These are phyloP conservation scores for Lepidocyrtinus sp. DNA, from an alignment of 2,888 invertebrate genomes.

Conservation along the genomic window DNA sequence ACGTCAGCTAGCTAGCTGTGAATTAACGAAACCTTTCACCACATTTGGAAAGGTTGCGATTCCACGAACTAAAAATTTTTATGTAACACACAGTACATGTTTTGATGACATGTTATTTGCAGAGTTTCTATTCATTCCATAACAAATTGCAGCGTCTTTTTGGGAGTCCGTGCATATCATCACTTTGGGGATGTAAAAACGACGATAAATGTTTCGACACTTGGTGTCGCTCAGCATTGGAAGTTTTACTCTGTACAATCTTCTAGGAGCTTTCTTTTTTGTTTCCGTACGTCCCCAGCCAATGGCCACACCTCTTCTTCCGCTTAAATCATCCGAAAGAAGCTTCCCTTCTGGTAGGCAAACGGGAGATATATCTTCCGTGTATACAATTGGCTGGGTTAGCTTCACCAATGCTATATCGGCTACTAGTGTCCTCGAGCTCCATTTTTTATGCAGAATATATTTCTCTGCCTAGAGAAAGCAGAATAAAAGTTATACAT, in stretches of 20 bases:
- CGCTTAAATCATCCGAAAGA: slow-evolving; percentile 61
- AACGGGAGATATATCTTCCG: slow-evolving; percentile 67
- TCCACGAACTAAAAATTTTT: not conserved
- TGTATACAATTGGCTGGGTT: slow-evolving; percentile 64
- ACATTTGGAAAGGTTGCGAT: not conserved
- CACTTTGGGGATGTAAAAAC: slow-evolving; percentile 65
- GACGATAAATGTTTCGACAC: slow-evolving; percentile 61
- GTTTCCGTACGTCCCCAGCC: slow-evolving; percentile 68
- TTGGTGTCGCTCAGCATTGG: slow-evolving; percentile 63
- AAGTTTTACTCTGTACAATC: slow-evolving; percentile 64
- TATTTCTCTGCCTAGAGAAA: slow-evolving; percentile 68
- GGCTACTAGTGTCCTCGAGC: slow-evolving; percentile 61
- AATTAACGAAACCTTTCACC: not conserved
- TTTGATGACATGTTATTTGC: not conserved
- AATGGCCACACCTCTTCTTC: slow-evolving; percentile 65
- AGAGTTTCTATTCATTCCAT: slow-evolving; percentile 63
- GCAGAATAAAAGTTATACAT: slow-evolving; percentile 6
- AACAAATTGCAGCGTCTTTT: slow-evolving; percentile 68
- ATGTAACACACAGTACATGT: not conserved
- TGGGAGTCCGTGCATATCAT: slow-evolving; percentile 70
- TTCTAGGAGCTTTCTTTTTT: slow-evolving; percentile 64
- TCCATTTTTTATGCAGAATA: slow-evolving; percentile 68
- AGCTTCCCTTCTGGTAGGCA: slow-evolving; percentile 66
- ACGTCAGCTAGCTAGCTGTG: too few species aligned
- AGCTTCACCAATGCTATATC: slow-evolving; percentile 68